Base-by-base conservation (phyloP, 2,888 invertebrate species). In the Rhagonycha lutea region DNA sequence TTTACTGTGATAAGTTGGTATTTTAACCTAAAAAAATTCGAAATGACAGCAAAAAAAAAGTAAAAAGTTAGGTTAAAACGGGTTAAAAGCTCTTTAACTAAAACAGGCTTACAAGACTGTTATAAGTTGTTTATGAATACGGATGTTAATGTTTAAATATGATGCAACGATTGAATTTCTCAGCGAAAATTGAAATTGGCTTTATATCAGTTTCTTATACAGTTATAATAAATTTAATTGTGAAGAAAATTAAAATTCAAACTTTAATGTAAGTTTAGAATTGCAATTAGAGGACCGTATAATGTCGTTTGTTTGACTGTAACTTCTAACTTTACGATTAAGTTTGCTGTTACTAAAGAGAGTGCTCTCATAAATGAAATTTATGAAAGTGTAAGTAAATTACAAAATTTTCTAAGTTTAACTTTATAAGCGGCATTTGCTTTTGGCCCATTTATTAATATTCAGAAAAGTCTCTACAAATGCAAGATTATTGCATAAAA, bases 321-420 rank as follows among this genome's bases (percentile, higher is more conserved):
- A 24, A 60, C 28, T 29, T 67, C 60, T 24, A 72, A 72, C 72
- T 72, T 72, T 68, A 61, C 72, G 61, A 61, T 72, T 72, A 72
- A 72, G 68, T 72, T 72, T 68, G 28, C 68, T 68, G 68, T 60
- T 68, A 68, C 61, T 72, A 72, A 72, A 14, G 47, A 68, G 61
- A 72, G 72, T 68, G 72, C 68, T 68, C 26, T 12, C 68, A 68
- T 68, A 72, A 72, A 72, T 68, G 72, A 61, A 72, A 72, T 68
- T 72, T 72, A 72, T 68, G 72, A 72, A 72, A 72, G 61, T 62
- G 28, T 68, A 68, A 68, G 72, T 61, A 61, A 68, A 68, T 72
- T 72, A 68, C 67, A 68, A 60, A 72, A 68, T 68, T 72, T 68
- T 68, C 23, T 14, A 67, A 61, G 60, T 60, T 24, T 60, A 70